These are phyloP conservation scores for Armadillidium nasatum DNA, from an alignment of 1,140 invertebrate species.

Conservation along the genomic window DNA sequence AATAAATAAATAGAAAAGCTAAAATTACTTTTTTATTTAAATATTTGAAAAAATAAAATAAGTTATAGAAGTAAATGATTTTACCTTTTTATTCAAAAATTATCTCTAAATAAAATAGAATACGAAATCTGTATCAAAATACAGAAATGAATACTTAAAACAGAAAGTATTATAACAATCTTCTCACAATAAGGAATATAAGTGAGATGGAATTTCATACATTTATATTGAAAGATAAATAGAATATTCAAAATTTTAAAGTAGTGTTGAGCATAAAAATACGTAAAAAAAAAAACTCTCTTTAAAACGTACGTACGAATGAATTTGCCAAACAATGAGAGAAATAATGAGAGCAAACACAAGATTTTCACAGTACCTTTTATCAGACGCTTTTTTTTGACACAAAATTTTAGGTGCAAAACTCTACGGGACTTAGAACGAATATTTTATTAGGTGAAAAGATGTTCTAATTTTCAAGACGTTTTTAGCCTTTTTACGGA, in stretches of 20 bases:
- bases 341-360: neutral
- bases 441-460: neutral
- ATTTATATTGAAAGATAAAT: neutral
- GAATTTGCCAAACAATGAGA: neutral
- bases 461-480: neutral
- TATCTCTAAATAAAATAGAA: no score
- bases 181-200: no score
- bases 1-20: no score
- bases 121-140: no score
- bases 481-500: neutral
- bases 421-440: neutral
- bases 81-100: no score
- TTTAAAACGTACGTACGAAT: neutral
- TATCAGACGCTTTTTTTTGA: neutral
- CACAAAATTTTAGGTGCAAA: neutral
- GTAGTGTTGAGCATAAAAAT: neutral
- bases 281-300: neutral
- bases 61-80: no score
- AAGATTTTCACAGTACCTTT: neutral
- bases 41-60: no score
- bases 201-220: neutral
- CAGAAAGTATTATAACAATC: neutral
- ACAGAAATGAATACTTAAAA: no score
- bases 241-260: neutral
- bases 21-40: no score